A percentile compares a stretch with the other conserved stretches of the same genome.
These are phyloP conservation scores for Pluvialis apricaria DNA, from an alignment of 2,113 vertebrate species.

Conservation along the genomic window DNA sequence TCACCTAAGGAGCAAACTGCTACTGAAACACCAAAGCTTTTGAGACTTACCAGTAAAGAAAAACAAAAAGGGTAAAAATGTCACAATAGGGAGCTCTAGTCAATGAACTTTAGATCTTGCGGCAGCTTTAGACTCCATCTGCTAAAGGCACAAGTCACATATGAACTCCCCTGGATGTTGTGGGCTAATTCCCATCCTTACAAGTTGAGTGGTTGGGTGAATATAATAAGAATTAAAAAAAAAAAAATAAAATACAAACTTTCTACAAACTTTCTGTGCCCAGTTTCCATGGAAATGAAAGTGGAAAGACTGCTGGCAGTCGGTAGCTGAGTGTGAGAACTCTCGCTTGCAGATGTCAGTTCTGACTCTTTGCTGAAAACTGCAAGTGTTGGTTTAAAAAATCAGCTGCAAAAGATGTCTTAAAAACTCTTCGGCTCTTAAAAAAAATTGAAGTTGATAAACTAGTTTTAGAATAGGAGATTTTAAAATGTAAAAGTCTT, in stretches of 20 bases:
- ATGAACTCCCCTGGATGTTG: neutral
- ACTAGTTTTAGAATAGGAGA: neutral
- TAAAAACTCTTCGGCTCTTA: neutral
- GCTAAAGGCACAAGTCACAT: neutral
- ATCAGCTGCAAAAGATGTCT: slow-evolving; percentile 41
- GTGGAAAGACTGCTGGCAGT: slow-evolving; percentile 52
- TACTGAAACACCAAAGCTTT: neutral
- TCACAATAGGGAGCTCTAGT: neutral
- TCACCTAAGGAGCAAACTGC: neutral
- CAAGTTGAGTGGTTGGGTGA: neutral
- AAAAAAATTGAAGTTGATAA: slow-evolving; percentile 2
- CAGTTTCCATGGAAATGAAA: slow-evolving; percentile 71
- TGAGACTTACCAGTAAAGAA: neutral
- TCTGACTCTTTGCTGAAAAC: slow-evolving; percentile 43
- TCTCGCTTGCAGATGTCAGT: slow-evolving; percentile 50
- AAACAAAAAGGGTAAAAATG: neutral
- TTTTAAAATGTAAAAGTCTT: neutral
- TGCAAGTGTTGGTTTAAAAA: slow-evolving; percentile 39
- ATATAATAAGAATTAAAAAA: neutral
- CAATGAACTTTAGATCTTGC: neutral
- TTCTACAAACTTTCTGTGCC: slow-evolving; percentile 22
- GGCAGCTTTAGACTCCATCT: neutral
- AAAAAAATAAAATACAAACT: neutral
- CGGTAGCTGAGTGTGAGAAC: slow-evolving; percentile 43
- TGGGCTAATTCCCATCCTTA: neutral